These are phyloP conservation scores for Bryconaethiops microstoma DNA, from an alignment of 2,797 vertebrate genomes.

Conservation along the genomic window DNA sequence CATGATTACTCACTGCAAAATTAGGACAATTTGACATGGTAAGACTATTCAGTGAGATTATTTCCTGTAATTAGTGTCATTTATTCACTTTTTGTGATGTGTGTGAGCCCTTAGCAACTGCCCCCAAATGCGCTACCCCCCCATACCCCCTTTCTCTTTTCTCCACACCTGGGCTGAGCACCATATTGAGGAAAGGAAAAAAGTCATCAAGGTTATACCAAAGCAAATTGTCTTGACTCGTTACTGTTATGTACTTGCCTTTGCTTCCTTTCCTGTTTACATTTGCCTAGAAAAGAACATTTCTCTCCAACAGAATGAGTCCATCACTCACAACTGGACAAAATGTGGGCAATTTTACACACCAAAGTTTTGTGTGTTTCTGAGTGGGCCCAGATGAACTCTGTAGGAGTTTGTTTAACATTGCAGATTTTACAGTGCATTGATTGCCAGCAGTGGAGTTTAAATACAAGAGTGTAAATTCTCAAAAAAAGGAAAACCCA, in stretches of 20 bases:
- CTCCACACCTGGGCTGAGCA: too few species aligned
- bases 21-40: too few species aligned
- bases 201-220: neutral
- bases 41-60: too few species aligned
- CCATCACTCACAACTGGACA: neutral
- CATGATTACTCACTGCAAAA: too few species aligned
- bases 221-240: too few species aligned
- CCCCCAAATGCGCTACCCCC: too few species aligned
- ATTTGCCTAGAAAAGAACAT: neutral
- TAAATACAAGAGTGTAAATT: neutral
- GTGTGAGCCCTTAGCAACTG: too few species aligned
- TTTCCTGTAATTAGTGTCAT: too few species aligned
- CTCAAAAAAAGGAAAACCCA: neutral
- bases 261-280: neutral
- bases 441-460: neutral
- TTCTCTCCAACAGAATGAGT: neutral
- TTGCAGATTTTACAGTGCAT: neutral
- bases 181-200: neutral
- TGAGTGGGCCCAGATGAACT: neutral
- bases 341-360: neutral
- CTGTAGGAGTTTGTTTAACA: constrained; percentile 4
- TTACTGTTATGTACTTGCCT: neutral
- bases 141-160: too few species aligned
- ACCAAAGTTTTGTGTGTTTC: neutral
- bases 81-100: too few species aligned